Evolutionary conservation across 23 tunicate species (phyloP).

Genomic region (Corella eumyota): DNA sequence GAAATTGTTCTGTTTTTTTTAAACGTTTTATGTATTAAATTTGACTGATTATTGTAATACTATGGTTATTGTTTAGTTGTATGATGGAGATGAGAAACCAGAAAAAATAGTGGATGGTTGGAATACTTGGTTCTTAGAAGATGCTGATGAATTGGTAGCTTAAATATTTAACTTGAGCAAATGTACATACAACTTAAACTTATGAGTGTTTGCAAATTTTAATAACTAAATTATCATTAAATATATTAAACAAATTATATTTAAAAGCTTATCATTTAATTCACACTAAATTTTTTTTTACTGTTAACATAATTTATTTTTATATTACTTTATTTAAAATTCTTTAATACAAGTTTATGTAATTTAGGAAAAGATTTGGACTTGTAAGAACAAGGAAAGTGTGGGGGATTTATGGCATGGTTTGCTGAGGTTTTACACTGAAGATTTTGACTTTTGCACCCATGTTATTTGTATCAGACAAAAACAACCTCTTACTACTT

Average conservation of each 20-base stretch:
- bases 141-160: background rate
- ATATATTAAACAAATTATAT: too few relatives aligned
- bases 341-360: background rate
- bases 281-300: too few relatives aligned
- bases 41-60: too few relatives aligned
- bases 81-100: constrained; percentile 7
- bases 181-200: too few relatives aligned
- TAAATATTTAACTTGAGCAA: background rate
- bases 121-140: constrained; percentile 63
- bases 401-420: constrained; percentile 76
- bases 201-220: background rate
- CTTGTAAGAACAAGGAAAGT: constrained; percentile 44
- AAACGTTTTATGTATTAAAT: too few relatives aligned
- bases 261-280: too few relatives aligned
- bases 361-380: background rate
- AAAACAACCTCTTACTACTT: constrained; percentile 45
- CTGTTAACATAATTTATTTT: too few relatives aligned
- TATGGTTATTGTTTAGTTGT: too few relatives aligned
- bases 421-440: constrained; percentile 63
- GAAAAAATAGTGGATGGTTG: constrained; percentile 51
- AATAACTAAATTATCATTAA: background rate
- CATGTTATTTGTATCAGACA: constrained; percentile 72
- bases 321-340: too few relatives aligned
- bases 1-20: too few relatives aligned
- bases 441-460: constrained; percentile 54